Base-by-base conservation (phyloP, 1,140 invertebrate genomes). In the Macrosteles quadrilineatus region DNA sequence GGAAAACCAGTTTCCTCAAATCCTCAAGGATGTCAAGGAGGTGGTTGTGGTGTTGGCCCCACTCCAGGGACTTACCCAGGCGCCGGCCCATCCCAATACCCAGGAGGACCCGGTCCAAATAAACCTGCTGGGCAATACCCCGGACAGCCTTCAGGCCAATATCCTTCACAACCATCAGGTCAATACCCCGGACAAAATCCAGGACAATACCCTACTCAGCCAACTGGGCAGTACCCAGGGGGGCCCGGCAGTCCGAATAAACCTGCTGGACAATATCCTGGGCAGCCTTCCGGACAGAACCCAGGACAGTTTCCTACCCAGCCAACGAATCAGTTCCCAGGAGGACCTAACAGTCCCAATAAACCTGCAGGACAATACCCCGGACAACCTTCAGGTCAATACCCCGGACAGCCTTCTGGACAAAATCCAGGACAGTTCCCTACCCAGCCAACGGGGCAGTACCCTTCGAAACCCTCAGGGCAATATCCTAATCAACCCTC, bases 401-500 rank as follows among this genome's bases (percentile, higher is more conserved):
- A 36, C 4, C 32, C 32, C 32, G 32, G 32, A 36, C 14, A 36
- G 4, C 32, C 32, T 14, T 36, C 32, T 6, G 32, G 32, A 36
- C 4, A 14, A 6, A 14, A 14, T 6, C 32, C 32, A 36, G 32
- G 32, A 36, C n/a, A n/a, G n/a, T n/a, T n/a, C n/a, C n/a, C n/a
- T n/a, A 63, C 45, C 19, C 47, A 55, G 21, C 63, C 43, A 27
- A 65, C 72, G 21, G 50, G 50, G 32, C 55, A 40, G 21, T 73
- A 43, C 47, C 29, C 59, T 47, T 31, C 31, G 14, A 29, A 68
- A 47, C 71, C 71, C 17, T 50, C 66, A 29, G 62, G 36, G 47
- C 74, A 72, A 36, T 6, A 14, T 23, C 50, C 2, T 12, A 36
- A 36, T 36, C 14, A 29, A 4, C 23, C 23, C 4, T 9, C 55